Evolutionary conservation across 2,888 invertebrate species (phyloP), one percentile per base, ranked within the genome.

Genomic region (Drosophila mercatorum): DNA sequence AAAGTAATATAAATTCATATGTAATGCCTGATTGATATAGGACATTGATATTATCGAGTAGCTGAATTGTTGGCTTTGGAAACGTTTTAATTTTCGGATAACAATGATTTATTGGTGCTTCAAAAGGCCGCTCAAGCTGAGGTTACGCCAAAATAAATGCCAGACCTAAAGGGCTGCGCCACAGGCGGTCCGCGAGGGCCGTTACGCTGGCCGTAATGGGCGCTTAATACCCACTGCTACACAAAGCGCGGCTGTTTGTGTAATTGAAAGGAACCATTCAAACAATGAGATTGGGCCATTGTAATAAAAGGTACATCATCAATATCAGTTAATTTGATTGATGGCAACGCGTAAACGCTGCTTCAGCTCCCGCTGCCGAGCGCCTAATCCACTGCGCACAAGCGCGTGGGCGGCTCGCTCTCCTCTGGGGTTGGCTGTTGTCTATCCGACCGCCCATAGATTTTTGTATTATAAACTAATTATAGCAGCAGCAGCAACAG

Each of bases 311-410:
- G 84, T 72, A 71, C 61, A 83, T 78, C 81, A 90, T 90, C 86
- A 86, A 89, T 89, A 89, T 88, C 84, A 88, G 88, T 89, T 89
- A 90, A 81, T 81, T 88, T 89, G 88, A 90, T 89, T 89, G 82
- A 88, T 86, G 80, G 72, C 22, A 62, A 78, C 72, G 57, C 69
- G 72, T 61, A 46, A 46, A 14, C 26, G 14, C 14, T 26, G 26
- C 78, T 73, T 64, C 72, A 55, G 63, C 66, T 68, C 60, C 49
- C 44, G 40, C n/a, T 36, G 61, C 41, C 10, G 34, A 43, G 49
- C 58, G 38, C 8, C 49, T 70, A 78, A 83, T 88, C 78, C 75
- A 85, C 80, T 75, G 81, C 56, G 69, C 68, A 43, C 67, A 68
- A 75, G 71, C 69, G 56, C 66, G 83, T 64, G 63, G 72, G 64